Base-by-base conservation (phyloP, 2,113 vertebrate genomes). In the Pollachius pollachius region DNA sequence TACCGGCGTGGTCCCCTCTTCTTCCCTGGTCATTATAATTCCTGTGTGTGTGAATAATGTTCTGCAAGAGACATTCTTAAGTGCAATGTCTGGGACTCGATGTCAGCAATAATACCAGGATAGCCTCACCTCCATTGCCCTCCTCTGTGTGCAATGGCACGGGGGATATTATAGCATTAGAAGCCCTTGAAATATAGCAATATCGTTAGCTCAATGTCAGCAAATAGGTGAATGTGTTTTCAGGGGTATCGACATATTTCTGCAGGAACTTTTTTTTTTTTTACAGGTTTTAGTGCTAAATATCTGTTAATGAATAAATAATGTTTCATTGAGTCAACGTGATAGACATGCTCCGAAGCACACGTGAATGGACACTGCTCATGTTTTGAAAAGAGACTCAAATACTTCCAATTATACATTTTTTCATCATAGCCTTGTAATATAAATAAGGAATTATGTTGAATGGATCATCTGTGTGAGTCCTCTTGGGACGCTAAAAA, bases 81-180 rank as follows among this genome's bases (percentile, higher is more conserved):
- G 90, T 89, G 86, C 87, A 85, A 80, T 25, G 81, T 84, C 88
- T 86, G 81, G 81, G 85, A 83, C 81, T 84, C 77, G 75, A 90
- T 87, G 84, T 90, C 90, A 85, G 90, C 88, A 87, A 79, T 91
- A 89, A 89, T 86, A 81, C 79, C 70, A 72, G 83, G 81, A 85
- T 81, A 76, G 75, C 74, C 80, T 84, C 84, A 83, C 69, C 41
- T 16, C 72, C 62, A 48, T n/a, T 60, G 56, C 76, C 65, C 70
- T 77, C 78, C 84, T 77, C 85, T 75, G 75, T 84, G 79, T 77
- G 77, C 85, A 85, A 64, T 65, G 81, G 78, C 78, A 79, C 68
- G 76, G 76, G 82, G 79, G 73, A 83, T 85, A 85, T 84, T 84
- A 88, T 67, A 67, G 74, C 78, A 84, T 87, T 81, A 88, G 66